Evolutionary conservation across 1,140 invertebrate species (phyloP).

Genomic region (Trigoniulus corallinus): DNA sequence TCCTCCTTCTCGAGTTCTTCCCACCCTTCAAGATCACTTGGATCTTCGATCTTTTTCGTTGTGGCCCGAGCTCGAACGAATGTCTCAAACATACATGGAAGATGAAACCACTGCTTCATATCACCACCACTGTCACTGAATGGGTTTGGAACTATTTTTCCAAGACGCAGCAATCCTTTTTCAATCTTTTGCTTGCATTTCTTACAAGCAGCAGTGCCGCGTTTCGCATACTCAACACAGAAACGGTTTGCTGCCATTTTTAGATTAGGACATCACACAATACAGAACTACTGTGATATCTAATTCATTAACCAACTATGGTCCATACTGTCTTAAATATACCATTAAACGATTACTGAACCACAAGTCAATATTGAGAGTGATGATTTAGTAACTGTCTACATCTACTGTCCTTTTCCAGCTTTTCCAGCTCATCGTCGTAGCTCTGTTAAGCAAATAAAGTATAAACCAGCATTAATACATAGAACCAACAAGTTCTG

Average conservation of each 20-base stretch:
- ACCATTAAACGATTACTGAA: too few relatives aligned
- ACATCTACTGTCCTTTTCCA: too few relatives aligned
- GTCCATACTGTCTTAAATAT: too few relatives aligned
- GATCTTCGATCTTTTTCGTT: constrained; percentile 61
- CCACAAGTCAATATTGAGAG: too few relatives aligned
- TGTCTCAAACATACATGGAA: constrained; percentile 59
- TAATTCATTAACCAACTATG: too few relatives aligned
- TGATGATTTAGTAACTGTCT: too few relatives aligned
- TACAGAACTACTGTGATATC: too few relatives aligned
- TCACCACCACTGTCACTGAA: constrained; percentile 53
- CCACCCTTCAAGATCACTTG: constrained; percentile 64
- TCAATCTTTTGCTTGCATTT: constrained; percentile 66
- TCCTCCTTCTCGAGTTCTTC: constrained; percentile 44
- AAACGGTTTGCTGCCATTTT: constrained; percentile 23
- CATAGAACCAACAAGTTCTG: too few relatives aligned
- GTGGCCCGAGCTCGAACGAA: constrained; percentile 57
- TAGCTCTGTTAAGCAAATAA: too few relatives aligned
- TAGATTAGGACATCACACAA: too few relatives aligned
- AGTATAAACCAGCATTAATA: too few relatives aligned
- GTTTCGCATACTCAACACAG: constrained; percentile 56
- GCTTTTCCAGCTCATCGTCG: too few relatives aligned
- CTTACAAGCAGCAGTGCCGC: constrained; percentile 63
- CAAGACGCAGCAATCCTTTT: constrained; percentile 37
- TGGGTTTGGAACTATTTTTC: constrained; percentile 51
- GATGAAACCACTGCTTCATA: constrained; percentile 74